Percentiles rank a stretch among this genome's conserved stretches.
phyloP scores from a whole-genome alignment of 2,113 vertebrate genomes.

The Lepisosteus osseus region DNA sequence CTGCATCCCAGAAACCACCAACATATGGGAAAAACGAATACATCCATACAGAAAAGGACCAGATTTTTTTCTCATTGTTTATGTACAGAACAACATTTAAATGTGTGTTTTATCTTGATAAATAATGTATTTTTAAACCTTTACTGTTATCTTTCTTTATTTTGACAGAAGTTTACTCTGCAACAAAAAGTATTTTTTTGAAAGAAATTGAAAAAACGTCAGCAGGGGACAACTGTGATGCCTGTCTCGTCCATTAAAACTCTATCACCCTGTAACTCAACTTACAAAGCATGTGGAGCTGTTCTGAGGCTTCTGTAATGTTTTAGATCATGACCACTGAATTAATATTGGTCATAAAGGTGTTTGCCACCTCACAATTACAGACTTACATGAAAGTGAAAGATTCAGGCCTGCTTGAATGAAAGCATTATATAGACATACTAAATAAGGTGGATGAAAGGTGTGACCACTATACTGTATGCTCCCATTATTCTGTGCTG shows the following conservation, averaged over 20 bases:
- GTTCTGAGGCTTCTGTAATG: neutral
- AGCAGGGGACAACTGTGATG: neutral
- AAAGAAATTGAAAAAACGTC: neutral
- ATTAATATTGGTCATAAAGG: constrained; percentile 10
- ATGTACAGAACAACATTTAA: no score
- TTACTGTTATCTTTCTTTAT: no score
- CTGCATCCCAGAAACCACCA: constrained; percentile 17
- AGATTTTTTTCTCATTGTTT: neutral
- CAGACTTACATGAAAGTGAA: no score
- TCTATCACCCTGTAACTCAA: neutral
- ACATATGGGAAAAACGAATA: constrained; percentile 4
- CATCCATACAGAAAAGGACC: neutral
- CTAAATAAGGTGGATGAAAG: neutral
- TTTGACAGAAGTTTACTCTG: no score
- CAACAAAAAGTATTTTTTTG: no score
- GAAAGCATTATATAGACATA: neutral
- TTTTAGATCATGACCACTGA: constrained; percentile 7
- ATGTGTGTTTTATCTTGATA: no score
- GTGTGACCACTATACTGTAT: no score
- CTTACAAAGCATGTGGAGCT: neutral
- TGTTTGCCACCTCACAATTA: neutral
- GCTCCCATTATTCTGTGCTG: no score
- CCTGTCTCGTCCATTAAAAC: no score
- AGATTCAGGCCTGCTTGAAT: no score
- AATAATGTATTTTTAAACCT: no score